These are phyloP conservation scores for Solenopsis fugax DNA, from an alignment of 1,140 invertebrate genomes.

Conservation along the genomic window DNA sequence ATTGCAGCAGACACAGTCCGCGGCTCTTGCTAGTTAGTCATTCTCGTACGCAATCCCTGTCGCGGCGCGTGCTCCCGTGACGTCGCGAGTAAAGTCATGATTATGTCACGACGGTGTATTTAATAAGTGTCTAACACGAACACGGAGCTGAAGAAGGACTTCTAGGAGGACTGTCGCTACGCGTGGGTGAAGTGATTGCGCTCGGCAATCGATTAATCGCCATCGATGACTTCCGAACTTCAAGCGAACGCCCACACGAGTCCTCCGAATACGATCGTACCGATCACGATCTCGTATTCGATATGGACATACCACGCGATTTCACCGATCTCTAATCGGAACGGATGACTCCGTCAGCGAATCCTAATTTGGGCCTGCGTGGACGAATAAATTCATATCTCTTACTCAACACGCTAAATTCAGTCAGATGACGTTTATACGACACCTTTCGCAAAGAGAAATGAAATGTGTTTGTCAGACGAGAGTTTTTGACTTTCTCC, in stretches of 20 bases:
- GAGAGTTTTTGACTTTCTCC: slow-evolving; percentile 31
- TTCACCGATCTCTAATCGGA: neutral
- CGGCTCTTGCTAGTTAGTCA: slow-evolving; percentile 54
- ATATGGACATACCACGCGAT: neutral
- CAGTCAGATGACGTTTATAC: neutral
- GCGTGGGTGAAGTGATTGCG: slow-evolving; percentile 46
- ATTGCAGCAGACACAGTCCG: slow-evolving; percentile 33
- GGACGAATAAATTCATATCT: neutral
- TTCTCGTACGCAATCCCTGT: slow-evolving; percentile 29
- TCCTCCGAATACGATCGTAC: neutral
- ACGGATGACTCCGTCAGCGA: neutral
- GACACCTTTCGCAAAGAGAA: neutral
- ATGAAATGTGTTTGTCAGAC: neutral
- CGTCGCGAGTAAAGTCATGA: neutral
- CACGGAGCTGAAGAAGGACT: neutral
- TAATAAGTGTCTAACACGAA: slow-evolving; percentile 9
- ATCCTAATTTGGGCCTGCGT: slow-evolving; percentile 5
- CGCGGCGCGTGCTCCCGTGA: slow-evolving; percentile 33
- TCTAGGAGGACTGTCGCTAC: neutral
- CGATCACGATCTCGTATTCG: too few species aligned
- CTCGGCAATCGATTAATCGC: neutral
- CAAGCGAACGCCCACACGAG: slow-evolving; percentile 38
- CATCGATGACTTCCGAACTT: slow-evolving; percentile 43
- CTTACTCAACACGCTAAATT: neutral
- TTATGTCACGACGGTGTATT: neutral